A percentile compares a stretch with the other conserved stretches of the same genome.
These are phyloP conservation scores for Xiphydria camelus DNA, from an alignment of 2,888 invertebrate genomes.

Conservation along the genomic window DNA sequence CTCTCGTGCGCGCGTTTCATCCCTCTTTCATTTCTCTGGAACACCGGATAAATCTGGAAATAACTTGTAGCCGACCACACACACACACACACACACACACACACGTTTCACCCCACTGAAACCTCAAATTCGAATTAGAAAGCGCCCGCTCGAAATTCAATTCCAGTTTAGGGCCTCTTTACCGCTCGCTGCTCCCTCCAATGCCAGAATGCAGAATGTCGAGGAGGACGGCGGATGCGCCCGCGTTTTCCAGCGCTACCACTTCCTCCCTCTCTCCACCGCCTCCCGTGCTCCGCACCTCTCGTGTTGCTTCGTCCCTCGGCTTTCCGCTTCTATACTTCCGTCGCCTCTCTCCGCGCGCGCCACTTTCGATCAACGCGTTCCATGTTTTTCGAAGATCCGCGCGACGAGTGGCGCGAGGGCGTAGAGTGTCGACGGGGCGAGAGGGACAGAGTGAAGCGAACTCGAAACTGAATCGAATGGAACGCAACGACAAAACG, in stretches of 20 bases:
- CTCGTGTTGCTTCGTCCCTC: too few relatives aligned
- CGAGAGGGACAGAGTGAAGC: slow-evolving; percentile 2
- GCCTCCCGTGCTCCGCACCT: too few relatives aligned
- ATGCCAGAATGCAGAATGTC: too few relatives aligned
- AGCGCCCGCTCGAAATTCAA: slow-evolving; percentile 27
- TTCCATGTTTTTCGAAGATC: slow-evolving; percentile 13
- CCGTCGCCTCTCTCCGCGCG: slow-evolving; percentile 6
- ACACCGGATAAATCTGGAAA: too few relatives aligned
- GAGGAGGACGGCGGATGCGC: not conserved
- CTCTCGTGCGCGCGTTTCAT: too few relatives aligned
- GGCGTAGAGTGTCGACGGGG: slow-evolving; percentile 7
- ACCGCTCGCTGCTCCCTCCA: too few relatives aligned
- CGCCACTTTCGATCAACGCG: slow-evolving; percentile 19
- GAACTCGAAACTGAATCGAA: slow-evolving; percentile 14
- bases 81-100: not conserved
- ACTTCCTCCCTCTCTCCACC: too few relatives aligned
- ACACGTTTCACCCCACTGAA: not conserved
- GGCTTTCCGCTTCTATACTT: slow-evolving; percentile 2
- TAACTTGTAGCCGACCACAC: too few relatives aligned
- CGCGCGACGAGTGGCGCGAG: too few relatives aligned
- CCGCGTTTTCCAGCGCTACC: not conserved
- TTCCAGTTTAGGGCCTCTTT: slow-evolving; percentile 13
- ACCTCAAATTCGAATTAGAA: slow-evolving; percentile 27
- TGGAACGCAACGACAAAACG: slow-evolving; percentile 25
- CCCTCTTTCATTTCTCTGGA: too few relatives aligned